A percentile compares a stretch with the other conserved stretches of the same genome.
These are phyloP conservation scores for Sebastes taczanowskii DNA, from an alignment of 2,797 vertebrate genomes.

Conservation along the genomic window DNA sequence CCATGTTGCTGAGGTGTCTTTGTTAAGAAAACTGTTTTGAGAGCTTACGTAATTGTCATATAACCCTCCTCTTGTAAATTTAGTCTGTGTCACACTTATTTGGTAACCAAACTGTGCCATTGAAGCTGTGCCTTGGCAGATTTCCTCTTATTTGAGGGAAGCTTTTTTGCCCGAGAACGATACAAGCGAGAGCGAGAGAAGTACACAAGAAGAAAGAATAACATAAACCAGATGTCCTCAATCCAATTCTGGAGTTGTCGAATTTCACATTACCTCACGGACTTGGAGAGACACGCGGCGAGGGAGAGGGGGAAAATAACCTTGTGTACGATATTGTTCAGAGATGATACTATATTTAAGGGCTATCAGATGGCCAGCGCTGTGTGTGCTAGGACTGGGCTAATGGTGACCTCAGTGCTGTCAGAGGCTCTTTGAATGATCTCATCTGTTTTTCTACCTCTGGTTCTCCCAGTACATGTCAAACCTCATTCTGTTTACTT, in stretches of 20 bases:
- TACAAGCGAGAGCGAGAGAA: constrained; percentile 2
- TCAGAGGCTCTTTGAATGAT: constrained; percentile 36
- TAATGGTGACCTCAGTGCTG: constrained; percentile 38
- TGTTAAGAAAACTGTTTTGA: background rate
- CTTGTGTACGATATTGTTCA: constrained; percentile 37
- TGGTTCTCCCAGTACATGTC: background rate
- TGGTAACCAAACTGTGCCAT: background rate
- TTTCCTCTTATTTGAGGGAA: background rate
- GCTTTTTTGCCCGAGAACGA: constrained; percentile 23
- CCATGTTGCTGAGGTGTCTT: background rate
- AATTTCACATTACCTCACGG: constrained; percentile 58
- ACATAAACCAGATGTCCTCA: constrained; percentile 64
- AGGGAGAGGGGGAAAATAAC: background rate
- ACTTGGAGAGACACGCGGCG: background rate
- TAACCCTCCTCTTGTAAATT: background rate
- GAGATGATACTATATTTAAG: constrained; percentile 44
- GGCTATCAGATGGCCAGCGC: constrained; percentile 28
- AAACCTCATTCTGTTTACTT: background rate
- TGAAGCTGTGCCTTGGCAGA: background rate
- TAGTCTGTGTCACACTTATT: background rate
- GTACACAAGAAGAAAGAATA: constrained; percentile 11
- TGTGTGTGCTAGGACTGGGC: constrained; percentile 23
- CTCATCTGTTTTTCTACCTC: constrained; percentile 53
- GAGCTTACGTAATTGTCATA: background rate
- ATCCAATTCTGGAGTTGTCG: constrained; percentile 49